These are phyloP conservation scores for Torymus texanus DNA, from an alignment of 2,888 invertebrate genomes.

Conservation along the genomic window DNA sequence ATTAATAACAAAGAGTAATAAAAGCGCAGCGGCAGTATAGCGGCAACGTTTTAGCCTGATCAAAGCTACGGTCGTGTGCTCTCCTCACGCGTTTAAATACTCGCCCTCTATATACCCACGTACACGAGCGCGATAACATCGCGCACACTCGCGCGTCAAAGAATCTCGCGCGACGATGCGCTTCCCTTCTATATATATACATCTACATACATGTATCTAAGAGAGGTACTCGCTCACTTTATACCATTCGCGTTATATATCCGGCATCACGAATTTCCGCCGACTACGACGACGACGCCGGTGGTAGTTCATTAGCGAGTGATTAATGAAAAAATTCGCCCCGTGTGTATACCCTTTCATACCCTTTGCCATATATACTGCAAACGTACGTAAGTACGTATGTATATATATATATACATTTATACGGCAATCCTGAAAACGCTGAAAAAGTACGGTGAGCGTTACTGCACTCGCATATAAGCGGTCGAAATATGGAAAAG, in stretches of 20 bases:
- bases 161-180: slow-evolving; percentile 16
- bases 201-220: no score
- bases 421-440: slow-evolving; percentile 36
- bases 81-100: no score
- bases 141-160: slow-evolving; percentile 22
- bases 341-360: background rate
- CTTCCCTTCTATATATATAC: background rate
- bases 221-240: no score
- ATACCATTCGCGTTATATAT: background rate
- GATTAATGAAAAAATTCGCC: slow-evolving; percentile 70
- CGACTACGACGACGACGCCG: slow-evolving; percentile 53
- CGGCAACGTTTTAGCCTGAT: slow-evolving; percentile 1
- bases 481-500: no score
- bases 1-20: slow-evolving; percentile 42
- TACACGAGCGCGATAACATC: slow-evolving; percentile 44
- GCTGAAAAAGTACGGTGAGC: no score
- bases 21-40: slow-evolving; percentile 2
- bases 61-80: slow-evolving; percentile 12
- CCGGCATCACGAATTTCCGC: background rate
- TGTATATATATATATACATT: slow-evolving; percentile 19
- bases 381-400: no score
- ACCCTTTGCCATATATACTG: no score
- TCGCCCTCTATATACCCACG: no score
- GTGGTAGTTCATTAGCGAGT: slow-evolving; percentile 69
- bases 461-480: no score